Base-by-base conservation (phyloP, 2,113 vertebrate genomes). In the Euleptes europaea region DNA sequence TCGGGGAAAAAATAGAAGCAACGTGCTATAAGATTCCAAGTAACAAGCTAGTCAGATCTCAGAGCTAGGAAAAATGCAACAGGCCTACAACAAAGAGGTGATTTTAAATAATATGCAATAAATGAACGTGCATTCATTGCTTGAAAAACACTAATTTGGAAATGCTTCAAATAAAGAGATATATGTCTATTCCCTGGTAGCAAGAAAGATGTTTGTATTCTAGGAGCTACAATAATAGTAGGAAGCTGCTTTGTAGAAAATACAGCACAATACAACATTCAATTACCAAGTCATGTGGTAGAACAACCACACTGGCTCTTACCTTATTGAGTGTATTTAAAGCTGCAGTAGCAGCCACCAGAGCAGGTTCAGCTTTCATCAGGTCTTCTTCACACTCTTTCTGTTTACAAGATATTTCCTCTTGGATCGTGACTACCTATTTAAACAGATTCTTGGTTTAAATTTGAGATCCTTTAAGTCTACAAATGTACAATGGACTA, bases 241-340 rank as follows among this genome's bases (percentile, higher is more conserved):
- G 33, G 23, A 14, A 66, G 26, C 19, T 65, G 17, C 17, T 26
- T n/a, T 83, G 40, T 28, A 33, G 26, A 33, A 83, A 33, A n/a
- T 31, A 65, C 28, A 57, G 23, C 3, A 5, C 60, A 78, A 78
- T 63, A 63, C 54, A 78, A 33, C 19, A 28, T 63, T 63, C 26
- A 26, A 63, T 63, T 28, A 28, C 26, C 57, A 60, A 21, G 21
- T 60, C 21, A 60, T 60, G 57, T 60, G 57, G 21, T 60, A 4
- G 57, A 60, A 23, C 57, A 3, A 60, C 57, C 13, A 49, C 0
- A 54, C n/a, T 69, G 47, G 17, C 63, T 15, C 60, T 92, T 92
- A 98, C 97, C 96, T 98, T 97, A 95, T 97, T 98, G 79, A 98
- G 95, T 1, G 93, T 97, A 75, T 97, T 88, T 35, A 98, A 96